phyloP scores from a whole-genome alignment of 2,113 vertebrate genomes.

The Antechinus flavipes region DNA sequence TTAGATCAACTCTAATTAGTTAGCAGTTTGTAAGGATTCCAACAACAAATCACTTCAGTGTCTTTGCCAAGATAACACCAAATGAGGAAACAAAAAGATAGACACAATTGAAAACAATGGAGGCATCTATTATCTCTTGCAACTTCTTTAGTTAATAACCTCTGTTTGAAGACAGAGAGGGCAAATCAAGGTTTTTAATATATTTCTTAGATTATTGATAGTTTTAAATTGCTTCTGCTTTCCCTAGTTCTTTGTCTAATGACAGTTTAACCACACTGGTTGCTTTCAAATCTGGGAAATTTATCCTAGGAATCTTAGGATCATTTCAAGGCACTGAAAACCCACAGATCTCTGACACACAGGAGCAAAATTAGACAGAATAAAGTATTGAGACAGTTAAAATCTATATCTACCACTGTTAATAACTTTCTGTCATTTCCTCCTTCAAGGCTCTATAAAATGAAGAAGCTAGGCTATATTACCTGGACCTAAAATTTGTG shows the following conservation, averaged over 20 bases:
- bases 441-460: background rate
- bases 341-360: background rate
- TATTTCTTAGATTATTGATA: background rate
- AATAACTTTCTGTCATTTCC: background rate
- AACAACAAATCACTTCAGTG: background rate
- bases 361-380: background rate
- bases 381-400: background rate
- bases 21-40: too few species aligned
- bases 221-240: background rate
- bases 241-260: background rate
- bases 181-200: background rate
- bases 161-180: background rate
- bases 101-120: background rate
- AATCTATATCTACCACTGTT: background rate
- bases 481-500: background rate
- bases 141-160: background rate
- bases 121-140: background rate
- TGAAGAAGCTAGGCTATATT: background rate
- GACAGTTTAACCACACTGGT: background rate
- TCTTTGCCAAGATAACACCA: background rate
- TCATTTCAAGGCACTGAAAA: background rate
- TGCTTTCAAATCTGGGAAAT: background rate
- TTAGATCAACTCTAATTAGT: too few species aligned
- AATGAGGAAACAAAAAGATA: background rate
- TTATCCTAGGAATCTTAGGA: background rate